Evolutionary conservation across 2,888 invertebrate genomes (phyloP).

Genomic region (Phengaris alcon): DNA sequence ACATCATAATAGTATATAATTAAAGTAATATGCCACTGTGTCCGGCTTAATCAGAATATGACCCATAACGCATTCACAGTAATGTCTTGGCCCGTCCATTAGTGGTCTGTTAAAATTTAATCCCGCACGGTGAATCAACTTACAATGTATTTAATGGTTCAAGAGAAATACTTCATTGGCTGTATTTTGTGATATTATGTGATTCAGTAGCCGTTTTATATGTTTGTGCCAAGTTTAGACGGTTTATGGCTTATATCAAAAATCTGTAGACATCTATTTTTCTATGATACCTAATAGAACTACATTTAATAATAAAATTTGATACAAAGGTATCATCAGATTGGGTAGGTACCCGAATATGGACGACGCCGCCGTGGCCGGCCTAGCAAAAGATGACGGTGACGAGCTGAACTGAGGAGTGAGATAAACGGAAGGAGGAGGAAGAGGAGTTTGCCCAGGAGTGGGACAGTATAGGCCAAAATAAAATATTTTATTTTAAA

Average conservation of each 20-base stretch:
- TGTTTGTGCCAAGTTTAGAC: constrained; percentile 27
- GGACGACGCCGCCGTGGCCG: no score
- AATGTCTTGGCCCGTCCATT: constrained; percentile 34
- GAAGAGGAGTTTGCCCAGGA: no score
- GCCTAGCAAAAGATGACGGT: no score
- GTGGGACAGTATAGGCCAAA: no score
- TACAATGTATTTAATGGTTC: constrained; percentile 37
- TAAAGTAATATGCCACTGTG: background rate
- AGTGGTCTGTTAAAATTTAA: constrained; percentile 51
- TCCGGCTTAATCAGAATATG: constrained; percentile 24
- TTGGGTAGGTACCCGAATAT: no score
- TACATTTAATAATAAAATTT: background rate
- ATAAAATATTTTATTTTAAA: no score
- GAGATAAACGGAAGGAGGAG: no score
- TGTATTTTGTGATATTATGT: constrained; percentile 32
- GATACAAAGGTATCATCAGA: no score
- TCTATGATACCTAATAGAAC: background rate
- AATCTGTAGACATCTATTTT: background rate
- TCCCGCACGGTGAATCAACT: constrained; percentile 35
- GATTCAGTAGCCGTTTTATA: constrained; percentile 25
- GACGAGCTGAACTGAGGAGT: no score
- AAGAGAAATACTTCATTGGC: constrained; percentile 36
- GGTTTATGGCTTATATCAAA: constrained; percentile 15
- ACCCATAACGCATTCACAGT: constrained; percentile 2
- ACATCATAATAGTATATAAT: background rate